These are phyloP conservation scores for Pyxicephalus adspersus DNA, from an alignment of 2,113 vertebrate genomes.

Conservation along the genomic window DNA sequence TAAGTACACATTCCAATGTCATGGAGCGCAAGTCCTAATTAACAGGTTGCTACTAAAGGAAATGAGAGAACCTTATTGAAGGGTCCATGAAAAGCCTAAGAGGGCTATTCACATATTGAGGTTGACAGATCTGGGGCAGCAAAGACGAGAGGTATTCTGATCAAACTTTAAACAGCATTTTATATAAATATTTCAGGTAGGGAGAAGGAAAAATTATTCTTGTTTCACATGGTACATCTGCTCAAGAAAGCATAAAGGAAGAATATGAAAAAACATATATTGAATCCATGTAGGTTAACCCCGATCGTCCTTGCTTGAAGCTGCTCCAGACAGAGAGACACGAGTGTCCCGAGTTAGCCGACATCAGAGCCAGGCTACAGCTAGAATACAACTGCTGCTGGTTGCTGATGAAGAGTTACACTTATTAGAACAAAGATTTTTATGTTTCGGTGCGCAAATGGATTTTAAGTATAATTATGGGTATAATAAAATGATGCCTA, in stretches of 20 bases:
- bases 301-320: too few species aligned
- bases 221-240: neutral
- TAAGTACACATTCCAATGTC: neutral
- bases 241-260: neutral
- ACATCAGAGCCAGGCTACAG: too few species aligned
- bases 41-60: constrained; percentile 2
- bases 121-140: constrained; percentile 64
- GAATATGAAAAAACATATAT: too few species aligned
- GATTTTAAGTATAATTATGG: too few species aligned
- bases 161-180: constrained; percentile 63
- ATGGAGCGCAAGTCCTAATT: constrained; percentile 3
- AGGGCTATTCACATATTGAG: constrained; percentile 1
- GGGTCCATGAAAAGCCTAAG: neutral
- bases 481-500: too few species aligned
- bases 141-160: constrained; percentile 50
- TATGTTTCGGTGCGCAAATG: too few species aligned
- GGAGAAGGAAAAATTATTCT: neutral
- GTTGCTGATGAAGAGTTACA: too few species aligned
- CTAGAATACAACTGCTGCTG: too few species aligned
- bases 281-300: too few species aligned
- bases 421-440: too few species aligned
- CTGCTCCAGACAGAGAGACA: too few species aligned
- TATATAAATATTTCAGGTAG: constrained; percentile 59
- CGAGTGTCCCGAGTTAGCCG: too few species aligned
- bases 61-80: neutral